Evolutionary conservation across 2,113 vertebrate genomes (phyloP).

Genomic region (Tretioscincus oriximinensis): DNA sequence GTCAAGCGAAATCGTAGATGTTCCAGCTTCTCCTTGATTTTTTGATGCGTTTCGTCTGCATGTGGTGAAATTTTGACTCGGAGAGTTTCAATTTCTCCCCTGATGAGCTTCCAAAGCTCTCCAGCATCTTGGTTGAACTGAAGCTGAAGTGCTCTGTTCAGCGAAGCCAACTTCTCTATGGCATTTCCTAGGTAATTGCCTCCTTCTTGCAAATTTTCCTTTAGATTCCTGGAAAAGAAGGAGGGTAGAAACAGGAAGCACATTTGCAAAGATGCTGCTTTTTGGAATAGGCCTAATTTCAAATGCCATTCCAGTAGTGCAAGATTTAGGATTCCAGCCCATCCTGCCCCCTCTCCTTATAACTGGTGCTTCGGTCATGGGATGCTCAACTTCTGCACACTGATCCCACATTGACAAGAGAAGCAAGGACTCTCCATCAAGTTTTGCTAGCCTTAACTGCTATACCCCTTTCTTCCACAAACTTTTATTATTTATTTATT

Average conservation of each 20-base stretch:
- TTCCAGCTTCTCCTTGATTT: constrained; percentile 62
- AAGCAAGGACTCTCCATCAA: no score
- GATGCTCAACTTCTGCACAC: neutral
- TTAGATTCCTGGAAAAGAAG: constrained; percentile 63
- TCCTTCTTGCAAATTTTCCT: constrained; percentile 74
- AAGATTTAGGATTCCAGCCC: neutral
- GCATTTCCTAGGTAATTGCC: constrained; percentile 62
- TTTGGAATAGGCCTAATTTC: no score
- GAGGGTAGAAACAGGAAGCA: neutral
- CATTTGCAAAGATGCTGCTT: neutral
- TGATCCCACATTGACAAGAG: no score
- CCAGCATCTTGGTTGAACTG: constrained; percentile 68
- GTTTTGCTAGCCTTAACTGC: no score
- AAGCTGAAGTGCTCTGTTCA: constrained; percentile 52
- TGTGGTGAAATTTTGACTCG: constrained; percentile 74
- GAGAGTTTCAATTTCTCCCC: constrained; percentile 81
- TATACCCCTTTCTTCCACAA: neutral
- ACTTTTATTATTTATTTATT: no score
- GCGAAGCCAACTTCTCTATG: constrained; percentile 64
- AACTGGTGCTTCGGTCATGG: neutral
- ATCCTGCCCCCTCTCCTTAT: neutral
- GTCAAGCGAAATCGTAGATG: constrained; percentile 64
- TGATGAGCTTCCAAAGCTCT: constrained; percentile 71
- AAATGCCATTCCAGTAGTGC: neutral
- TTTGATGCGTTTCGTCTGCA: constrained; percentile 59